Evolutionary conservation across 2,797 vertebrate genomes (phyloP).

Genomic region (Clamator glandarius): DNA sequence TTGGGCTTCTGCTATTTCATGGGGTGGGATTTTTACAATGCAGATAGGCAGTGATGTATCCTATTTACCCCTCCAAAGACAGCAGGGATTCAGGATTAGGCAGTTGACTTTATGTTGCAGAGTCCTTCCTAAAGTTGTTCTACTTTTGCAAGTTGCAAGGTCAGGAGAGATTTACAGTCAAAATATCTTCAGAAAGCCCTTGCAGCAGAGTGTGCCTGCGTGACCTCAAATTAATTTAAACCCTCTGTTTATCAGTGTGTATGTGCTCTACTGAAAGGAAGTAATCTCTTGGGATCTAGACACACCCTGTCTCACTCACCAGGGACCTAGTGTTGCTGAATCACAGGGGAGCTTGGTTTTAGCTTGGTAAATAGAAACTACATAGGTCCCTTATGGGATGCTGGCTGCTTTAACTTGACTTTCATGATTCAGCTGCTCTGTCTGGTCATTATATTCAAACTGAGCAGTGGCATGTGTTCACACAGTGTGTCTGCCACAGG

Average conservation of each 20-base stretch:
- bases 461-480: not conserved
- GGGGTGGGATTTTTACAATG: not conserved
- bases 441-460: not conserved
- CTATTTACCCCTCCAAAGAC: not conserved
- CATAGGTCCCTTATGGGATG: not conserved
- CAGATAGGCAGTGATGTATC: fast-evolving
- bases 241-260: not conserved
- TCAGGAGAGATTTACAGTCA: not conserved
- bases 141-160: not conserved
- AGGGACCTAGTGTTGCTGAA: not conserved
- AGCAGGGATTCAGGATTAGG: fast-evolving
- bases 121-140: not conserved
- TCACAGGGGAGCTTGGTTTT: not conserved
- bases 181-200: not conserved
- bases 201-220: not conserved
- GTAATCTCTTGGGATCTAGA: not conserved
- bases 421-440: not conserved
- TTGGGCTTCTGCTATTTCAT: not conserved
- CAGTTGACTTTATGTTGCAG: not conserved
- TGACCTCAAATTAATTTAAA: not conserved
- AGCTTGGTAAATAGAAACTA: not conserved
- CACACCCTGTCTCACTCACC: not conserved
- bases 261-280: not conserved
- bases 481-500: not conserved
- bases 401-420: not conserved